These are phyloP conservation scores for Drosophila baimaii DNA, from an alignment of 1,140 invertebrate genomes.

Conservation along the genomic window DNA sequence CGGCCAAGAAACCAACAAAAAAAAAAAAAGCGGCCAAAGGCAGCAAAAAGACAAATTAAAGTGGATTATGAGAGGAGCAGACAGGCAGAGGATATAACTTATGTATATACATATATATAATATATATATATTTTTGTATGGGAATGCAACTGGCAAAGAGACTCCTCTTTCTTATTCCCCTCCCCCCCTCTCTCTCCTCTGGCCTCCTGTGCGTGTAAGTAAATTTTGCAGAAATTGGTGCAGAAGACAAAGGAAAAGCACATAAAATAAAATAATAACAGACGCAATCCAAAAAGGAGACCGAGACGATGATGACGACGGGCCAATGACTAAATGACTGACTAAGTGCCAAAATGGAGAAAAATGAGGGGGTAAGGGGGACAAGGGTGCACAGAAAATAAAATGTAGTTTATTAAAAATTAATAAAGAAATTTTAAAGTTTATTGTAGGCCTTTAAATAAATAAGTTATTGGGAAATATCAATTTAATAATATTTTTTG, in stretches of 20 bases:
- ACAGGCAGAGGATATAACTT: slow-evolving; percentile 40
- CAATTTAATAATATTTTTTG: not conserved
- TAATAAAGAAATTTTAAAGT: not conserved
- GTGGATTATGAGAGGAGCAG: slow-evolving; percentile 70
- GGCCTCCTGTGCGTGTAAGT: slow-evolving; percentile 50
- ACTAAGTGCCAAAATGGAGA: slow-evolving; percentile 76
- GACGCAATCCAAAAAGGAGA: slow-evolving; percentile 62
- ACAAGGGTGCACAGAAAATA: slow-evolving; percentile 9
- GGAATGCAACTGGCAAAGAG: slow-evolving; percentile 49
- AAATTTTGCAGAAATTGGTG: slow-evolving; percentile 80
- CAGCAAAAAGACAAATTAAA: slow-evolving; percentile 80
- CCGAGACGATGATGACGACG: slow-evolving; percentile 52
- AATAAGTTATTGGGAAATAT: not conserved
- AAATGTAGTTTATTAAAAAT: not conserved
- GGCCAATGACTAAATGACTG: slow-evolving; percentile 80
- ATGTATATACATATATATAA: slow-evolving; percentile 19
- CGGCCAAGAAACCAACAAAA: slow-evolving; percentile 40
- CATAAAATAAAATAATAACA: slow-evolving; percentile 78
- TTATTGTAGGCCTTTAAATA: not conserved
- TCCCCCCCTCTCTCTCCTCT: not conserved
- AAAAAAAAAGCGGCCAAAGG: slow-evolving; percentile 34
- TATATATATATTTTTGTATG: slow-evolving; percentile 31
- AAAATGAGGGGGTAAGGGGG: not conserved
- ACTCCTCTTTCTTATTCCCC: slow-evolving; percentile 18
- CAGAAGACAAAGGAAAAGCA: slow-evolving; percentile 80